A percentile compares a stretch with the other conserved stretches of the same genome.
Conservation (phyloP, 2,113 vertebrate genomes). For the Anguilla rostrata region DNA sequence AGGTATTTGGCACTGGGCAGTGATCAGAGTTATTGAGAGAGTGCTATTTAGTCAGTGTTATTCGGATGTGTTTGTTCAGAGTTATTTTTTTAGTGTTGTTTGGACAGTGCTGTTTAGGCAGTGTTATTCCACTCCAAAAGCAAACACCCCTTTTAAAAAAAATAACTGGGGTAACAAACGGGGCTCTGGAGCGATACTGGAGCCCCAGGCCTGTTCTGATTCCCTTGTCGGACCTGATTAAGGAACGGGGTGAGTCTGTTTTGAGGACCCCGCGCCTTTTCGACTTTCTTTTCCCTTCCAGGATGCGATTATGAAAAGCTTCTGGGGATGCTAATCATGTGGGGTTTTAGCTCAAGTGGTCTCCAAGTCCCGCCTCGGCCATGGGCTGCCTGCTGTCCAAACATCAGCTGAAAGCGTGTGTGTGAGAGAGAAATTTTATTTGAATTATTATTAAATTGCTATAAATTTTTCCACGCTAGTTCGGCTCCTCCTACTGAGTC, state of each 20-base stretch:
- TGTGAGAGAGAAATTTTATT: no score
- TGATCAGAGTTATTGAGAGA: not conserved
- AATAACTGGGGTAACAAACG: not conserved
- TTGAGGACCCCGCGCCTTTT: not conserved
- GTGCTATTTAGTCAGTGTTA: not conserved
- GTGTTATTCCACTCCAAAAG: not conserved
- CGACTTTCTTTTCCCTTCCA: slow-evolving; percentile 15
- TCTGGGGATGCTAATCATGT: slow-evolving; percentile 36
- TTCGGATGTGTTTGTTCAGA: not conserved
- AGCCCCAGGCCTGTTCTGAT: not conserved
- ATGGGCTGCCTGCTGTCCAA: slow-evolving; percentile 4
- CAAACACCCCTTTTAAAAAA: not conserved
- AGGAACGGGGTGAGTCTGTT: not conserved
- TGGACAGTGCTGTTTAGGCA: not conserved
- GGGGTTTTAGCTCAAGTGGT: slow-evolving; percentile 33
- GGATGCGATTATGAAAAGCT: slow-evolving; percentile 28
- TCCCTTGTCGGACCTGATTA: not conserved
- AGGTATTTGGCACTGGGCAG: no score
- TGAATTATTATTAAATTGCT: no score
- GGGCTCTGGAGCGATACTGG: not conserved
- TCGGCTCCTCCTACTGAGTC: no score
- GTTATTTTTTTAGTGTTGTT: not conserved
- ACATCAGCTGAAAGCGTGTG: not conserved
- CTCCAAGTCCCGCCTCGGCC: slow-evolving; percentile 29
- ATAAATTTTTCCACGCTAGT: no score